Conservation (phyloP, 2,888 invertebrate species). For the Epinotia bilunana region DNA sequence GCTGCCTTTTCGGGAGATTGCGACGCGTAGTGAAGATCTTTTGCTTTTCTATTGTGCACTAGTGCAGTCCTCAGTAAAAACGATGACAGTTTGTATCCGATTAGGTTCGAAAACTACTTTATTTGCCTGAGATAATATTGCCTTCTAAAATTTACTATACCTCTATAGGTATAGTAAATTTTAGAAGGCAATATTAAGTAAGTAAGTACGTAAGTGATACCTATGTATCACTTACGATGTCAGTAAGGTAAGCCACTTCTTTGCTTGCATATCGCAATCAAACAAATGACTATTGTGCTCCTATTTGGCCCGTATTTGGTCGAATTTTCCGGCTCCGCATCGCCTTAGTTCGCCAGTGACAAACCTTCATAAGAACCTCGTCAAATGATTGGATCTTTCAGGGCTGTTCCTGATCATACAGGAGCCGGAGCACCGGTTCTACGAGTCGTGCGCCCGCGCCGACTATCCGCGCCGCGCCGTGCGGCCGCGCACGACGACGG, state of each 20-base stretch:
- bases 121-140: background rate
- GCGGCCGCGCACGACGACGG: constrained; percentile 30
- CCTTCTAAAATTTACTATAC: background rate
- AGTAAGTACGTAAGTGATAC: no score
- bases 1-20: constrained; percentile 7
- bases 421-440: background rate
- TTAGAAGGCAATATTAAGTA: no score
- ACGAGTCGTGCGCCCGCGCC: constrained; percentile 23
- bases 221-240: no score
- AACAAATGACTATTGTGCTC: no score
- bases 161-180: no score
- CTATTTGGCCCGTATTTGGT: no score
- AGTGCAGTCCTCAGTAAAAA: background rate
- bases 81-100: background rate
- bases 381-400: background rate
- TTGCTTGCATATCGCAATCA: no score
- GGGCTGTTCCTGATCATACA: background rate
- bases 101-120: background rate
- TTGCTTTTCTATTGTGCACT: constrained; percentile 10
- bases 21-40: constrained; percentile 31
- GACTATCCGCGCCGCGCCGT: constrained; percentile 33
- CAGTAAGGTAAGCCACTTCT: no score
- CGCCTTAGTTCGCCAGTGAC: no score
- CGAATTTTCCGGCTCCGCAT: no score
- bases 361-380: no score